phyloP scores from a whole-genome alignment of 2,113 vertebrate genomes.

The Sceloporus undulatus region DNA sequence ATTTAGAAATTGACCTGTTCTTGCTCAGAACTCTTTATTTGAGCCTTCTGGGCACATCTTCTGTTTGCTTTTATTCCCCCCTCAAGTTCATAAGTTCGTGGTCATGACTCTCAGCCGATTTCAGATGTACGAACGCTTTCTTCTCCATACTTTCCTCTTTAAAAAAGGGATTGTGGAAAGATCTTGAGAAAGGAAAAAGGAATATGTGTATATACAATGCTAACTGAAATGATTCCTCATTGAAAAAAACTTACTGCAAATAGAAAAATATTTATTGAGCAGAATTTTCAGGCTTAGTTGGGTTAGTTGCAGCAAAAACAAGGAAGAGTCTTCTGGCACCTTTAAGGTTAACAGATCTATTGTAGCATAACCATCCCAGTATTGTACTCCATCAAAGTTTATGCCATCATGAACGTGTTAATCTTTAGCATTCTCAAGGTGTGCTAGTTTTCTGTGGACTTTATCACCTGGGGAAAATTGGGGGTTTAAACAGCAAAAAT shows the following conservation, averaged over 20 bases:
- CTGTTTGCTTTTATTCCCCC: constrained; percentile 59
- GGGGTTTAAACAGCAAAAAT: too few relatives aligned
- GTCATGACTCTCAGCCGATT: constrained; percentile 9
- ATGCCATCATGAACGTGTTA: background rate
- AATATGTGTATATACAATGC: background rate
- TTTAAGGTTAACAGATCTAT: background rate
- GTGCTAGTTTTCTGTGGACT: background rate
- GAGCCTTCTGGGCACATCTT: constrained; percentile 69
- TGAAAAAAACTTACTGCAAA: background rate
- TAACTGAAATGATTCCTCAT: background rate
- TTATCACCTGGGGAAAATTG: too few relatives aligned
- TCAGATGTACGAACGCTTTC: background rate
- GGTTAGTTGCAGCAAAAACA: background rate
- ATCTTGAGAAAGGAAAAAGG: background rate
- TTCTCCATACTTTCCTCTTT: background rate
- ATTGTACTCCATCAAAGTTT: background rate
- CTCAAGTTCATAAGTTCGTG: constrained; percentile 9
- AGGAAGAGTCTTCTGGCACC: background rate
- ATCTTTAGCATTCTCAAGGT: background rate
- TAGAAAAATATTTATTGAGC: background rate
- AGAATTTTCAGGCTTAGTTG: background rate
- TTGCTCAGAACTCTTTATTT: constrained; percentile 69
- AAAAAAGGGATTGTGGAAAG: background rate
- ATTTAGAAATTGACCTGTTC: constrained; percentile 68
- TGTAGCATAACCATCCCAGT: background rate